Evolutionary conservation across 2,113 vertebrate species (phyloP).

Genomic region (Pseudopipra pipra): DNA sequence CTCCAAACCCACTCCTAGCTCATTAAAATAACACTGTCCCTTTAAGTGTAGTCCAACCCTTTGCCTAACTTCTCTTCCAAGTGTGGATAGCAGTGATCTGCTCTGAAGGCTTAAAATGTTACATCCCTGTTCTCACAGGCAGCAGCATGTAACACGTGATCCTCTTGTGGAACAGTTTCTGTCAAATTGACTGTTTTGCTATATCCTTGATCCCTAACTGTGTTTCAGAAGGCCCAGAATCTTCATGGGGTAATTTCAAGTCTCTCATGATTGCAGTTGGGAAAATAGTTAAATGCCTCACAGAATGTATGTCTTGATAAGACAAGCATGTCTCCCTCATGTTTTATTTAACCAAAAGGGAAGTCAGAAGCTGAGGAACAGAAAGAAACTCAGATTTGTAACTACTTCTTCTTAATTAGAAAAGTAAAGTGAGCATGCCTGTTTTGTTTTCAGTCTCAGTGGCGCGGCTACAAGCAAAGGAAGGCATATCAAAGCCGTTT

Average conservation of each 20-base stretch:
- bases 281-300: neutral
- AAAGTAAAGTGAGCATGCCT: neutral
- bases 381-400: neutral
- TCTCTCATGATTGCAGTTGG: neutral
- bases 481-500: slow-evolving; percentile 84
- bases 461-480: slow-evolving; percentile 91
- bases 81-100: neutral
- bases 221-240: neutral
- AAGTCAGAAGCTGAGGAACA: neutral
- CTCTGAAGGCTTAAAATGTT: neutral
- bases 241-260: neutral
- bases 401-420: neutral
- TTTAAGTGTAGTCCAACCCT: neutral
- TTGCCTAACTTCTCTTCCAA: neutral
- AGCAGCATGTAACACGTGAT: neutral
- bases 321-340: neutral
- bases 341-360: neutral
- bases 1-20: neutral
- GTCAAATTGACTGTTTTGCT: neutral
- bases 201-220: neutral
- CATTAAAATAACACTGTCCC: neutral
- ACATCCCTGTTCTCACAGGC: neutral
- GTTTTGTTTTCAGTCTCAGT: slow-evolving; percentile 83
- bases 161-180: neutral
- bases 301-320: neutral